Evolutionary conservation across 2,113 vertebrate genomes (phyloP), one percentile per base, ranked within the genome.

Genomic region (Bubo blakistoni): DNA sequence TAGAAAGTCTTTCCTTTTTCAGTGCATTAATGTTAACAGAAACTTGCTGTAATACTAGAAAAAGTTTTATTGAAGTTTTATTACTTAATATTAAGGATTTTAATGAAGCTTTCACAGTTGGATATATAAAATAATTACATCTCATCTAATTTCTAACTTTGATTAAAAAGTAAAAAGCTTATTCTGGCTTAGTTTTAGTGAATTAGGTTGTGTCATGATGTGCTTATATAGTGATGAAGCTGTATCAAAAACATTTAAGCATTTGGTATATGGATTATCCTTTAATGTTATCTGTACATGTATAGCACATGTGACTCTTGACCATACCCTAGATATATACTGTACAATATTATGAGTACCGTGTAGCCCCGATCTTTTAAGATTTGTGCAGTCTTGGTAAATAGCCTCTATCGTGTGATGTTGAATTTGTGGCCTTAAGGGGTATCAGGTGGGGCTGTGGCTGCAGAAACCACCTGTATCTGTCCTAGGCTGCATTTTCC

Each of bases 61-160:
- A 84, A 89, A 83, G 18, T 54, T 81, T 51, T 54, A 87, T 70
- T 91, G 81, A 59, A 6, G 4, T 69, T 95, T 93, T 96, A 91
- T 90, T 95, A 66, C 71, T 79, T 66, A 88, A 79, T 88, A 85
- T 65, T 84, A 90, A 91, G 66, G 51, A 55, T 88, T 94, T 94
- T 77, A 95, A 94, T 78, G 78, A 94, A 42, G 46, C 34, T 92
- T 97, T 72, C 67, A 52, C 66, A 73, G 81, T 57, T 73, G 57
- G 70, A 69, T 92, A 83, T 95, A 55, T 92, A 92, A 94, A 95
- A 96, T 95, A 94, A 95, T 94, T 88, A 61, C 51, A 82, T 95
- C 44, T 76, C 55, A 83, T 94, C 71, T 70, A n/a, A 88, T 74
- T 90, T 91, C 77, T 86, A 88, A 63, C 59, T 88, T 96, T 92